phyloP scores from a whole-genome alignment of 2,113 vertebrate species.

The Rhinopithecus roxellana region DNA sequence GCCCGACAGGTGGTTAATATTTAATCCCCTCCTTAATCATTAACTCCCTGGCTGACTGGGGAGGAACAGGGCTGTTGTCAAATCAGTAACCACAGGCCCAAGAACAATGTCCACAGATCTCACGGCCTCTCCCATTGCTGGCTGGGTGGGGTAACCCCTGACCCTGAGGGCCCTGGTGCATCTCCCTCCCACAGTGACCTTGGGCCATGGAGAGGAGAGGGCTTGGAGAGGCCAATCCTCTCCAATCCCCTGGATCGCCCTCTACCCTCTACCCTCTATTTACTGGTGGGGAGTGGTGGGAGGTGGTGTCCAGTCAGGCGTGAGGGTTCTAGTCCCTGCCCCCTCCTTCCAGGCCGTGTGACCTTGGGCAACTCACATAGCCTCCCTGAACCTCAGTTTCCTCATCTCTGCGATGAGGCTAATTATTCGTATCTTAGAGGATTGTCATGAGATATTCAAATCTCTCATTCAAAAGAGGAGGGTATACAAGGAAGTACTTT shows the following conservation, averaged over 20 bases:
- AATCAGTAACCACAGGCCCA: conserved; percentile 69
- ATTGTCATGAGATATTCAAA: neutral
- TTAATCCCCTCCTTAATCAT: conserved; percentile 78
- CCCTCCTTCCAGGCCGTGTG: neutral
- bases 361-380: neutral
- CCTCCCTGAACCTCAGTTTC: conserved; percentile 43
- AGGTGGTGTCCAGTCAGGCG: neutral
- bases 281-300: neutral
- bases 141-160: neutral
- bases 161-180: neutral
- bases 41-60: conserved; percentile 59
- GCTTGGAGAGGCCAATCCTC: neutral
- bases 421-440: neutral
- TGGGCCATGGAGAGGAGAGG: neutral
- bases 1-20: conserved; percentile 77
- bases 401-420: neutral
- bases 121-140: neutral
- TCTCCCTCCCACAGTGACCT: neutral
- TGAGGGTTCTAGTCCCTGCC: neutral
- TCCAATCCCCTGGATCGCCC: neutral
- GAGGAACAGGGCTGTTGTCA: conserved; percentile 50
- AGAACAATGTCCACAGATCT: conserved; percentile 66
- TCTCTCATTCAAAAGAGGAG: neutral
- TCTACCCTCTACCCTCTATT: neutral
- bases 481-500: conserved; percentile 40